A percentile compares a stretch with the other conserved stretches of the same genome.
phyloP scores from a whole-genome alignment of 2,797 vertebrate genomes.

The Sebastiscus albofasciatus region DNA sequence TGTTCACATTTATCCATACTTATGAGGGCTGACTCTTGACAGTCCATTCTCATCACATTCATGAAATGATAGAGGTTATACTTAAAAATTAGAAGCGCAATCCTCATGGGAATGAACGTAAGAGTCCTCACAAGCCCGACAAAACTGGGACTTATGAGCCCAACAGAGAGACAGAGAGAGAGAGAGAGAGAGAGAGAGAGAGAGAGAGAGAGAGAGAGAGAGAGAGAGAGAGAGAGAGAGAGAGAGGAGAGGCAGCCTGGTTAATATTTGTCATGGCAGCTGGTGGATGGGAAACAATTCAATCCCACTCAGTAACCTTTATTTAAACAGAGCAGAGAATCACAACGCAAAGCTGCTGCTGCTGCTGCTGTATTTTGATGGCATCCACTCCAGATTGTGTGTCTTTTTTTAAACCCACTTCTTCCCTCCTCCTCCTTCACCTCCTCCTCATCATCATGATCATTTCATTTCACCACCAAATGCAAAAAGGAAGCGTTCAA shows the following conservation, averaged over 20 bases:
- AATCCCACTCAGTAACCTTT: conserved; percentile 52
- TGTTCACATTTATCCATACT: background rate
- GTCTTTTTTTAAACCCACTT: conserved; percentile 29
- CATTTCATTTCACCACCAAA: conserved; percentile 47
- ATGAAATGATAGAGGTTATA: background rate
- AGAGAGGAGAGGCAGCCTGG: conserved; percentile 52
- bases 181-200: background rate
- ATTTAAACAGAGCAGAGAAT: conserved; percentile 42
- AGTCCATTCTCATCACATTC: background rate
- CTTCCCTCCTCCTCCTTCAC: background rate
- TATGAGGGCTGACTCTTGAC: background rate
- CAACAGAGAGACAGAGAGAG: background rate
- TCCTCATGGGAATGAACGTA: background rate
- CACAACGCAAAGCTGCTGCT: background rate
- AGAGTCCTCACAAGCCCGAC: background rate
- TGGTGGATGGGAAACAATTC: conserved; percentile 62
- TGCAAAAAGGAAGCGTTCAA: conserved; percentile 42
- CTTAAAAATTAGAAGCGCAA: background rate
- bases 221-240: background rate
- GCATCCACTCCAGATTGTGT: conserved; percentile 30
- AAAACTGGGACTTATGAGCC: conserved; percentile 34
- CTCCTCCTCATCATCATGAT: background rate
- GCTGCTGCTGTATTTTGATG: conserved; percentile 17
- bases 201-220: conserved; percentile 11
- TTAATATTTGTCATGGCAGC: conserved; percentile 71